Evolutionary conservation across 1,140 invertebrate genomes (phyloP).

Genomic region (Ditylenchus dipsaci): DNA sequence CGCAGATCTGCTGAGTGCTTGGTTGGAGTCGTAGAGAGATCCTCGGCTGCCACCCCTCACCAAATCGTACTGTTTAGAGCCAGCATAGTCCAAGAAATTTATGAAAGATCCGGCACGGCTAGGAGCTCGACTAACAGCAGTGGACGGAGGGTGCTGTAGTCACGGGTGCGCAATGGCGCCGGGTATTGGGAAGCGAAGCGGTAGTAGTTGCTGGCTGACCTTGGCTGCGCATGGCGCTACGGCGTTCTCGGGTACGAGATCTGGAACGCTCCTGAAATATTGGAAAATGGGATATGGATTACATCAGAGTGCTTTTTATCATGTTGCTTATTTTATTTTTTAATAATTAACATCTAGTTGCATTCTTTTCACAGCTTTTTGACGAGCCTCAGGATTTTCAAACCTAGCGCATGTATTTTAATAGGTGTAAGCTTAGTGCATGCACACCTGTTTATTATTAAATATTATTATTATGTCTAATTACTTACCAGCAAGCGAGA

Average conservation of each 20-base stretch:
- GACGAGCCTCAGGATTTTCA: no score
- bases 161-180: constrained; percentile 51
- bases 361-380: no score
- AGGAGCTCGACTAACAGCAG: constrained; percentile 48
- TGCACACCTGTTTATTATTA: no score
- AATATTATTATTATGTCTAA: no score
- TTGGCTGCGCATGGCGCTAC: constrained; percentile 49
- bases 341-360: no score
- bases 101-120: constrained; percentile 49
- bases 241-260: constrained; percentile 56
- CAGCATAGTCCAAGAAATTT: constrained; percentile 56
- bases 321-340: no score
- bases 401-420: no score
- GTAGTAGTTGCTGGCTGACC: constrained; percentile 52
- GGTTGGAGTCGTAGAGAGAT: constrained; percentile 49
- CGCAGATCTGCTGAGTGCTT: constrained; percentile 50
- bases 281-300: no score
- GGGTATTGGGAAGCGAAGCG: constrained; percentile 45
- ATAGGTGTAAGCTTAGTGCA: no score
- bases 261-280: constrained; percentile 54
- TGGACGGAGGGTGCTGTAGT: constrained; percentile 52
- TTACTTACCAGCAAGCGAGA: constrained; percentile 16
- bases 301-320: no score
- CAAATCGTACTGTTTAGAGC: constrained; percentile 53
- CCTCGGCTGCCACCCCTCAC: constrained; percentile 44